Evolutionary conservation across 2,113 vertebrate species (phyloP).

Genomic region (Nymphicus hollandicus): DNA sequence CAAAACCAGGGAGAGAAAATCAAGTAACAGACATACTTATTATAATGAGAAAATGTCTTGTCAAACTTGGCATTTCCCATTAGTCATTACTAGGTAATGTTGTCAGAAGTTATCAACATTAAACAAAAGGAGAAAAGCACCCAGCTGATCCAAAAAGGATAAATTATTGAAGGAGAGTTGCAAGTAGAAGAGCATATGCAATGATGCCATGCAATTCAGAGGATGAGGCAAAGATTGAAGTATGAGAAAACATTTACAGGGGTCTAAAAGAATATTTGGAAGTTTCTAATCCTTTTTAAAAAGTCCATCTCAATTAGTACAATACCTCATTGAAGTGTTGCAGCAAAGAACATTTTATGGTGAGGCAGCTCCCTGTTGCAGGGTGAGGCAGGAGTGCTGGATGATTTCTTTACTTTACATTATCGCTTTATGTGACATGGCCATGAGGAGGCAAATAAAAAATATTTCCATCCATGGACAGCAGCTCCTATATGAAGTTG

Average conservation of each 20-base stretch:
- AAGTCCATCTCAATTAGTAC: background rate
- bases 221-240: background rate
- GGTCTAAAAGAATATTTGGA: background rate
- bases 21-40: background rate
- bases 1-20: background rate
- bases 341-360: background rate
- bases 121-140: background rate
- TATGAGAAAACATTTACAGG: background rate
- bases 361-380: background rate
- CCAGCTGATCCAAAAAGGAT: background rate
- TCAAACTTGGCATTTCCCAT: background rate
- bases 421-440: background rate
- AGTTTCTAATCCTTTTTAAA: background rate
- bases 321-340: background rate
- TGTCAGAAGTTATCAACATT: background rate
- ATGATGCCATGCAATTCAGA: background rate
- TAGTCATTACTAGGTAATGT: background rate
- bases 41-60: background rate
- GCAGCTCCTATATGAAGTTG: background rate
- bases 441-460: background rate
- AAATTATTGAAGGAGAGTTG: background rate
- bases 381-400: background rate
- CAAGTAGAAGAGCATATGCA: background rate
- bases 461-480: background rate
- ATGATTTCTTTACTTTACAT: background rate